Base-by-base conservation (phyloP, 2,888 invertebrate species). In the Norana najaformis region DNA sequence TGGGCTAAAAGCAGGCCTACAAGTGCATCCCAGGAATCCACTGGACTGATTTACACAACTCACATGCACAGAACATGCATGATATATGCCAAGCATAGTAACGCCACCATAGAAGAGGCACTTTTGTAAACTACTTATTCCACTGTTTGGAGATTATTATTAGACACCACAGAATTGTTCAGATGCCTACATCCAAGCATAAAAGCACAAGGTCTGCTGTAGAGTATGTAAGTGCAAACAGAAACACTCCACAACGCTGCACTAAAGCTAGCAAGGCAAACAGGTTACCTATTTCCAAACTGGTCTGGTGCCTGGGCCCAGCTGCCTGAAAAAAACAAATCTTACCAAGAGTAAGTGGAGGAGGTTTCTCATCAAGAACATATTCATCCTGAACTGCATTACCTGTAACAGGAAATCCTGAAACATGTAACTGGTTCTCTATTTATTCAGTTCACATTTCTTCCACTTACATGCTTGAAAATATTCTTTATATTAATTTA, bases 261-360 rank as follows among this genome's bases (percentile, higher is more conserved):
- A 53, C 53, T 30, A 53, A n/a, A n/a, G 69, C 69, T 8, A 69
- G 69, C n/a, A 69, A 69, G n/a, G 30, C 69, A 69, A 69, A n/a
- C 69, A n/a, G 69, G 69, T 69, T 69, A 69, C n/a, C 69, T n/a
- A n/a, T n/a, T n/a, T 13, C n/a, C 30, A 69, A 8, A n/a, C 30
- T 69, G n/a, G 69, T n/a, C n/a, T 11, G 30, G 69, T n/a, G 69
- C 8, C n/a, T 69, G n/a, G n/a, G 30, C 69, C 69, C 69, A 69
- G 16, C 69, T 89, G 38, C 23, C n/a, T 69, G 36, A 35, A 85
- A n/a, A 36, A 23, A 36, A 37, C 36, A 41, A 37, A 53, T 90
- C 90, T 91, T 92, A 94, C 94, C 94, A 88, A 94, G 92, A n/a
- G 94, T 94, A 37, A 93, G 91, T 23, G 93, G 93, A 35, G 93